Conservation (phyloP, 2,888 invertebrate species). For the Dryadula phaetusa region DNA sequence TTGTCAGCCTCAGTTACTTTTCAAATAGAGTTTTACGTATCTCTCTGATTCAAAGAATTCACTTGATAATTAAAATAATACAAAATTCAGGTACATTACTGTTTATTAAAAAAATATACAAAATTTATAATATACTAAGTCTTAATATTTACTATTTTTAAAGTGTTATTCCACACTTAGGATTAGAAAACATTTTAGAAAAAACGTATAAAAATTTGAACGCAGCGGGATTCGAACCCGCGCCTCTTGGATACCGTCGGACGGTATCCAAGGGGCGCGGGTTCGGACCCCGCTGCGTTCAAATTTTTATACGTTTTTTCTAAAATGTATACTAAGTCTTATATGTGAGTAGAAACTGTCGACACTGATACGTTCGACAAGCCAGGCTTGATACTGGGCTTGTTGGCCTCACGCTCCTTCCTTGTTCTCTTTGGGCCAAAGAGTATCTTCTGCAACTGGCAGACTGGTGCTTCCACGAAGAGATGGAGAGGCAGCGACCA, state of each 20-base stretch:
- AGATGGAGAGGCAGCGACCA: slow-evolving; percentile 70
- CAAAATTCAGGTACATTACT: neutral
- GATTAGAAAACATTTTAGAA: no score
- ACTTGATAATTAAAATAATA: neutral
- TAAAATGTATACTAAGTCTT: slow-evolving; percentile 38
- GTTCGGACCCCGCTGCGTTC: no score
- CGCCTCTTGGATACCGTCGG: no score
- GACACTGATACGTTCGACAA: slow-evolving; percentile 73
- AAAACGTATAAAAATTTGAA: no score
- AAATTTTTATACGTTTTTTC: no score
- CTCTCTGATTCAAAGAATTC: no score
- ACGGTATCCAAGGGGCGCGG: no score
- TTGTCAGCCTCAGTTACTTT: no score
- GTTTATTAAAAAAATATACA: slow-evolving; percentile 27
- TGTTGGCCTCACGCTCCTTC: slow-evolving; percentile 58
- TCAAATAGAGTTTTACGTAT: no score
- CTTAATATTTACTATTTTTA: no score
- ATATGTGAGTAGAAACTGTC: slow-evolving; percentile 77
- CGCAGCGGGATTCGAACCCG: no score
- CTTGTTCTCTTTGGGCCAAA: slow-evolving; percentile 65
- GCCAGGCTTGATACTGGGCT: slow-evolving; percentile 67
- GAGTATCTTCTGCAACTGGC: slow-evolving; percentile 73
- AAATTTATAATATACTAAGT: slow-evolving; percentile 28
- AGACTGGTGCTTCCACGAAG: slow-evolving; percentile 75
- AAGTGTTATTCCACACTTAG: no score